Percentiles rank a stretch among this genome's conserved stretches.
phyloP scores from a whole-genome alignment of 2,797 vertebrate genomes.

The Chelidonichthys spinosus region DNA sequence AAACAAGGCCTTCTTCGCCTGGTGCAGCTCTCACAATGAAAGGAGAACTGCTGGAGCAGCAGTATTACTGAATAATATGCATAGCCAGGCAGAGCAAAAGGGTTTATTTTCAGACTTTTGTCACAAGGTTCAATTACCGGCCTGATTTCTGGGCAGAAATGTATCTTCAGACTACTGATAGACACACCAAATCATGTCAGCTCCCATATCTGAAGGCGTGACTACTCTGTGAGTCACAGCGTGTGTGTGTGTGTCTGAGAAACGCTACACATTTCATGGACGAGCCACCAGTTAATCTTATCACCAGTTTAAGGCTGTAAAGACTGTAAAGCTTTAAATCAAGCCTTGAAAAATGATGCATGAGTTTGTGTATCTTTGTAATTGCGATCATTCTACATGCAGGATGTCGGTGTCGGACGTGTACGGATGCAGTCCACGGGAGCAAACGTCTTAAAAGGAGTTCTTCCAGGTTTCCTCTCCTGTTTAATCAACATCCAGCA shows the following conservation, averaged over 20 bases:
- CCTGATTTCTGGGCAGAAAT: slow-evolving; percentile 49
- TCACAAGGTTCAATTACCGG: slow-evolving; percentile 61
- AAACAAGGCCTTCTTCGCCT: slow-evolving; percentile 49
- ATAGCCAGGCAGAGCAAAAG: slow-evolving; percentile 32
- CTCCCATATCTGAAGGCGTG: slow-evolving; percentile 41
- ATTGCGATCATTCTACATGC: not conserved
- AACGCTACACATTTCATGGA: slow-evolving; percentile 5
- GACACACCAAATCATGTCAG: slow-evolving; percentile 60
- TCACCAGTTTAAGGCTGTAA: not conserved
- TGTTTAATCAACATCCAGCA: slow-evolving; percentile 23
- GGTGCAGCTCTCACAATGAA: slow-evolving; percentile 37
- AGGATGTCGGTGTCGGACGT: not conserved
- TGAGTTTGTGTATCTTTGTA: not conserved
- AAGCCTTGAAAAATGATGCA: not conserved
- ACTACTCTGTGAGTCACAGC: slow-evolving; percentile 59
- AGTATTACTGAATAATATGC: slow-evolving; percentile 37
- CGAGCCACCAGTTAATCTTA: not conserved
- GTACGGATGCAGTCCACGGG: slow-evolving; percentile 4
- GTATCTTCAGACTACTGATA: slow-evolving; percentile 65
- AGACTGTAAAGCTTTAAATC: not conserved
- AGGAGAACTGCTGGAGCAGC: slow-evolving; percentile 38
- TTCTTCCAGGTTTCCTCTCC: slow-evolving; percentile 21
- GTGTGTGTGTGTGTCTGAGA: slow-evolving; percentile 6
- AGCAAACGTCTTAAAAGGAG: slow-evolving; percentile 6
- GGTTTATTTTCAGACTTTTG: slow-evolving; percentile 68